Evolutionary conservation across 2,888 invertebrate genomes (phyloP), one percentile per base, ranked within the genome.

Genomic region (Spodoptera littoralis): DNA sequence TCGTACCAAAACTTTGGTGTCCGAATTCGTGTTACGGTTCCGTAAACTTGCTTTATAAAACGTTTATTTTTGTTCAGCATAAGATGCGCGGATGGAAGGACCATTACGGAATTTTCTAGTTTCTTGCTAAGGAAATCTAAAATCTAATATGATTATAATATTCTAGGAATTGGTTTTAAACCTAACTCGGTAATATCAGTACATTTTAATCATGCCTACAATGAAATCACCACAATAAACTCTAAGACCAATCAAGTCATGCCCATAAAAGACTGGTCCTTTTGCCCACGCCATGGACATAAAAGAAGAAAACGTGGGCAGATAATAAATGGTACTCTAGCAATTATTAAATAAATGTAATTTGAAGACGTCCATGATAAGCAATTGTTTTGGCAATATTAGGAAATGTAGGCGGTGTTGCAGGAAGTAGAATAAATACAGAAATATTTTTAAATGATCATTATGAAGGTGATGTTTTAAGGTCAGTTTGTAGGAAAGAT

Each of bases 331-430:
- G 73, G 61, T 73, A 68, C 57, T 57, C 22, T 48, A 50, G 6
- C 71, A 73, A 75, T 81, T 69, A 58, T 66, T 60, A 36, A 65
- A 79, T 73, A 36, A 65, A 79, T 73, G 61, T 69, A 71, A 77
- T 70, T 67, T 63, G 58, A 65, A 72, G 56, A 68, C 63, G 11
- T 64, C 45, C 59, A 45, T n/a, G 59, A 52, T 60, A 51, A 11
- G 50, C 64, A 65, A 73, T 73, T 78, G 76, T 78, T 78, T 65
- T 73, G 58, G 76, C 51, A 65, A 73, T 77, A 66, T 67, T 64
- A 65, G 57, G 75, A n/a, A 24, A 13, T 49, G 62, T 70, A 55
- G 76, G 71, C 44, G 65, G 71, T 44, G 69, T 60, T 45, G 27
- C 48, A 46, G 70, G 74, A 62, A 61, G 55, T 51, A 4, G 36